phyloP scores from a whole-genome alignment of 64 coral and sea anemone genomes.

The Montipora sp. region DNA sequence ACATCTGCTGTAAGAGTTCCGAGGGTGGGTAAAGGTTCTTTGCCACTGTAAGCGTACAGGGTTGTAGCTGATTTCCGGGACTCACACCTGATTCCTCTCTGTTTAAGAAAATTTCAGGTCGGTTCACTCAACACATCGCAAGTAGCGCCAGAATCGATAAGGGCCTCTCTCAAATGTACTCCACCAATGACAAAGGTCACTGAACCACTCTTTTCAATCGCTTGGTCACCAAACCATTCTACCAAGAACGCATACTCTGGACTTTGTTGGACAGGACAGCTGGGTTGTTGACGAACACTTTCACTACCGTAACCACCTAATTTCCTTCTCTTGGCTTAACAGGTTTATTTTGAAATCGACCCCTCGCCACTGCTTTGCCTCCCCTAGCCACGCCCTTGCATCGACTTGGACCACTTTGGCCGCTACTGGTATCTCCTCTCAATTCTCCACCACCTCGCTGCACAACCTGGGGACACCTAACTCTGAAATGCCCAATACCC shows the following conservation, averaged over 20 bases:
- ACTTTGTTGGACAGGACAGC: background rate
- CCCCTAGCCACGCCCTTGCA: background rate
- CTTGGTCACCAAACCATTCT: background rate
- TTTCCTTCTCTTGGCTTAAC: no score
- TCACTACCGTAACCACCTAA: no score
- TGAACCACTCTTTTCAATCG: background rate
- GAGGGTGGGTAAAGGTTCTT: background rate
- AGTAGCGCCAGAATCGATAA: background rate
- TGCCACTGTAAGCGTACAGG: no score
- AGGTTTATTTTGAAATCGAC: no score
- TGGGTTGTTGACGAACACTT: no score
- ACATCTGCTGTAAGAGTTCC: no score
- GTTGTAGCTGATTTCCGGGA: no score
- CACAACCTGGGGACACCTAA: background rate
- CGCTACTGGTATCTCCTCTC: background rate
- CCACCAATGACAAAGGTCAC: background rate
- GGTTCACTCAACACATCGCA: no score
- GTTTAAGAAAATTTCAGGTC: no score
- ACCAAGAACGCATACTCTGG: background rate
- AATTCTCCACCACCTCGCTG: background rate
- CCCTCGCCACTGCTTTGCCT: background rate
- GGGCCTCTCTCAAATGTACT: background rate
- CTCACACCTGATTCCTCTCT: no score
- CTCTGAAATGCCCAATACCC: conserved; percentile 1
- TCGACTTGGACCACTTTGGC: background rate